A percentile compares a stretch with the other conserved stretches of the same genome.
phyloP scores from a whole-genome alignment of 2,888 invertebrate species.

The Luperina nickerlii region DNA sequence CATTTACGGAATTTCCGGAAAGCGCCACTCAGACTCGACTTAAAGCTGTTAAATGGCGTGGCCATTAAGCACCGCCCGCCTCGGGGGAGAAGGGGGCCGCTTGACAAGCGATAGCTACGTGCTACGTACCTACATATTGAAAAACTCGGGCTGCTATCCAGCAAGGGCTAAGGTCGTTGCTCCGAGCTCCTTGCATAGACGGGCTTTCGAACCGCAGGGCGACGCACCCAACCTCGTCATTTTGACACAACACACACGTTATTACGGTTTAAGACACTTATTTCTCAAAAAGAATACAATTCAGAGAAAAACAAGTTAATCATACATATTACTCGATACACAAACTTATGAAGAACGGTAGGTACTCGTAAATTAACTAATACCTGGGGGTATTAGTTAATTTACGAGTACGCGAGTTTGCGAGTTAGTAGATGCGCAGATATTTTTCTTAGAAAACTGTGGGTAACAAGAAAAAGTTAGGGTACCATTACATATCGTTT shows the following conservation, averaged over 20 bases:
- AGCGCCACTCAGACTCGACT: slow-evolving; percentile 66
- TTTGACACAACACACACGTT: slow-evolving; percentile 69
- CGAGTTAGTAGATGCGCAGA: too few relatives aligned
- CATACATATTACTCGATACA: too few relatives aligned
- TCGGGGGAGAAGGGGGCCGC: slow-evolving; percentile 71
- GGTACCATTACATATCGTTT: too few relatives aligned
- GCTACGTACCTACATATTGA: slow-evolving; percentile 58
- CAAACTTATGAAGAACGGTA: too few relatives aligned
- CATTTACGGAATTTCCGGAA: slow-evolving; percentile 67
- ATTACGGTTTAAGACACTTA: slow-evolving; percentile 9
- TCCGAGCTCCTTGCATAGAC: slow-evolving; percentile 78
- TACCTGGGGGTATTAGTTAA: too few relatives aligned
- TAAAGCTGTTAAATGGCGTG: slow-evolving; percentile 71
- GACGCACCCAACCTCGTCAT: slow-evolving; percentile 79
- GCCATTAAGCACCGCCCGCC: slow-evolving; percentile 70
- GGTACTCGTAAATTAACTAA: too few relatives aligned
- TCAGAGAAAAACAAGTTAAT: too few relatives aligned
- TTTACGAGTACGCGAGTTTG: too few relatives aligned
- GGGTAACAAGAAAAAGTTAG: too few relatives aligned
- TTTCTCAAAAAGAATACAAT: too few relatives aligned
- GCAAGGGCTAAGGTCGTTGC: slow-evolving; percentile 87
- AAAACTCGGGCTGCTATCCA: slow-evolving; percentile 80
- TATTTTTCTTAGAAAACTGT: too few relatives aligned
- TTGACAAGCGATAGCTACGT: slow-evolving; percentile 61
- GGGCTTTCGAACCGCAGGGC: slow-evolving; percentile 81